These are phyloP conservation scores for Melanostoma mellinum DNA, from an alignment of 2,888 invertebrate genomes.

Conservation along the genomic window DNA sequence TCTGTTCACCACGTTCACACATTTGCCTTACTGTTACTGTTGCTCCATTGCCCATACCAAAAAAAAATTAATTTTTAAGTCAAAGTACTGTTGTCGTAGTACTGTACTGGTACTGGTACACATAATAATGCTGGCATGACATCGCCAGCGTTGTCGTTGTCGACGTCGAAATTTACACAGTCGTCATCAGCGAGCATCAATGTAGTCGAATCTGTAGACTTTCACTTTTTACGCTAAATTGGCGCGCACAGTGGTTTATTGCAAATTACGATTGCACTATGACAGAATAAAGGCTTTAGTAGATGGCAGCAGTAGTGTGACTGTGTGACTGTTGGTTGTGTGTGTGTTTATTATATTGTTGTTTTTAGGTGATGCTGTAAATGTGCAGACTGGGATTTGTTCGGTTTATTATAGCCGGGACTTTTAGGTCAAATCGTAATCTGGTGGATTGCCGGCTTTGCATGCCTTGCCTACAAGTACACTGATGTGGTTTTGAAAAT, in stretches of 20 bases:
- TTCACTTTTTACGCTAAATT: constrained; percentile 71
- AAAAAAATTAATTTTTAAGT: constrained; percentile 18
- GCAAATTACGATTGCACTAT: constrained; percentile 63
- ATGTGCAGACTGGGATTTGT: constrained; percentile 51
- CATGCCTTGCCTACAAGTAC: constrained; percentile 17
- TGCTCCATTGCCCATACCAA: neutral
- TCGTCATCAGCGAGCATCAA: constrained; percentile 23
- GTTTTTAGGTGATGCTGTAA: constrained; percentile 21
- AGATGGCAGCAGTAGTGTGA: constrained; percentile 24
- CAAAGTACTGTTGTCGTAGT: constrained; percentile 23
- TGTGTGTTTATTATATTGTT: constrained; percentile 3
- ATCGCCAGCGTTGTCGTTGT: constrained; percentile 14
- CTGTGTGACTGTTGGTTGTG: neutral
- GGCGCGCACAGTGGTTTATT: constrained; percentile 65
- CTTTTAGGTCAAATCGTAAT: constrained; percentile 67
- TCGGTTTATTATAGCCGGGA: constrained; percentile 53
- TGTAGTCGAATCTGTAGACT: constrained; percentile 61
- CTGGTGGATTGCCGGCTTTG: constrained; percentile 53
- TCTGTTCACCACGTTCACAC: constrained; percentile 18
- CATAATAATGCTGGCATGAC: constrained; percentile 24
- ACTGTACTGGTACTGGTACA: constrained; percentile 9
- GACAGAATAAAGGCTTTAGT: constrained; percentile 41
- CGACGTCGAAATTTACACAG: neutral
- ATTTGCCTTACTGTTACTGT: neutral
- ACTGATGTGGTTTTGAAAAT: constrained; percentile 18